These are phyloP conservation scores for Cydia pomonella DNA, from an alignment of 1,140 invertebrate species.

Conservation along the genomic window DNA sequence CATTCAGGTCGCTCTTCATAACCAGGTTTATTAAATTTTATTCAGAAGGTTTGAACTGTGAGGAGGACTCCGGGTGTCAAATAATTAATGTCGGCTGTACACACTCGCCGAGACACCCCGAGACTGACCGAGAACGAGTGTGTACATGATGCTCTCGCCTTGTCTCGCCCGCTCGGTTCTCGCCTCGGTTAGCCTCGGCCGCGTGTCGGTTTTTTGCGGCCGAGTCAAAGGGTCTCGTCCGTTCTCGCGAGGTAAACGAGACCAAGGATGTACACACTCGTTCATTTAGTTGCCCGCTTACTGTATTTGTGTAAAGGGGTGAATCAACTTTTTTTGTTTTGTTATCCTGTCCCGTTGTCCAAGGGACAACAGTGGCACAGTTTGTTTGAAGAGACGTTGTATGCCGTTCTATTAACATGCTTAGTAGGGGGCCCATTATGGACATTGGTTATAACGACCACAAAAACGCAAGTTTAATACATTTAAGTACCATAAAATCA, in stretches of 20 bases:
- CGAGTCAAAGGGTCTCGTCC: constrained; percentile 42
- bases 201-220: constrained; percentile 42
- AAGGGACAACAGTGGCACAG: no score
- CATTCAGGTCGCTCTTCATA: constrained; percentile 40
- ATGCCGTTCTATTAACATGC: no score
- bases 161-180: constrained; percentile 37
- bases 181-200: constrained; percentile 39
- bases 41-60: constrained; percentile 39
- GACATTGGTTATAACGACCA: no score
- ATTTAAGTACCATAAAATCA: no score
- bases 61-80: constrained; percentile 40
- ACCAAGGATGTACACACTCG: constrained; percentile 39
- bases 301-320: no score
- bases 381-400: no score
- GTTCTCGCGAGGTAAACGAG: constrained; percentile 39
- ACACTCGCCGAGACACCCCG: constrained; percentile 39
- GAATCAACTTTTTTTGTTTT: no score
- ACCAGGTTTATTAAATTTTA: constrained; percentile 42
- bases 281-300: no score
- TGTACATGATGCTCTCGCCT: constrained; percentile 36
- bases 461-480: no score
- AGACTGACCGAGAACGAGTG: constrained; percentile 38
- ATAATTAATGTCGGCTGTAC: constrained; percentile 36
- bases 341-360: no score
- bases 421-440: no score